Percentiles rank a stretch among this genome's conserved stretches.
These are phyloP conservation scores for Gonocerus acuteangulatus DNA, from an alignment of 2,888 invertebrate genomes.

Conservation along the genomic window DNA sequence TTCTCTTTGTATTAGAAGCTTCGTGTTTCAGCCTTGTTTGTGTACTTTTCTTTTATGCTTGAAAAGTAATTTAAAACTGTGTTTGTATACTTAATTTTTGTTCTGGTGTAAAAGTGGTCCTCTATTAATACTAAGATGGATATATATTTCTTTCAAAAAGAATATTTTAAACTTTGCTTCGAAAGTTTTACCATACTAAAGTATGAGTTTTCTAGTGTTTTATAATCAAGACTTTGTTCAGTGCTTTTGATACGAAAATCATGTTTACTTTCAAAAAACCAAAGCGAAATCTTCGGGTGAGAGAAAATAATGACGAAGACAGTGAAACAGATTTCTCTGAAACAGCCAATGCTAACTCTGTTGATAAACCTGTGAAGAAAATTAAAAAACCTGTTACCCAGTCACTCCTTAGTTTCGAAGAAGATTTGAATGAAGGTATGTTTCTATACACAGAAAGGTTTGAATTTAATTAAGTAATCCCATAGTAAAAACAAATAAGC, in stretches of 20 bases:
- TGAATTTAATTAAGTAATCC: not conserved
- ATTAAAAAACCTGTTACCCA: conserved; percentile 48
- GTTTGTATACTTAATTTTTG: too few species aligned
- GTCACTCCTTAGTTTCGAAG: conserved; percentile 66
- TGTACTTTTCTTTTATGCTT: too few species aligned
- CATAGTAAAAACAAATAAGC: too few species aligned
- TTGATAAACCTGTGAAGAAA: conserved; percentile 41
- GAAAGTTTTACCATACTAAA: not conserved
- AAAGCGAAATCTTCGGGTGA: conserved; percentile 62
- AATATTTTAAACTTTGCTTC: too few species aligned
- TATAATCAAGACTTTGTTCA: not conserved
- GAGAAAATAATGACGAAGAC: conserved; percentile 40
- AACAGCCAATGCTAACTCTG: conserved; percentile 14
- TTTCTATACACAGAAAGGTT: too few species aligned
- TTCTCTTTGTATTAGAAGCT: too few species aligned
- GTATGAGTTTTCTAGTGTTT: not conserved
- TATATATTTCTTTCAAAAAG: too few species aligned
- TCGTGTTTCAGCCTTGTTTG: too few species aligned
- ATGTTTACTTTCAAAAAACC: conserved; percentile 67
- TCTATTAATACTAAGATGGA: too few species aligned
- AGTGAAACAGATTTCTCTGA: conserved; percentile 39
- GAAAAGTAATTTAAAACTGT: too few species aligned
- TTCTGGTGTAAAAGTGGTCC: too few species aligned
- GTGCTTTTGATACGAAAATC: not conserved
- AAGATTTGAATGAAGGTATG: conserved; percentile 56